Conservation (phyloP, 2,797 vertebrate genomes). For the Tadarida brasiliensis region DNA sequence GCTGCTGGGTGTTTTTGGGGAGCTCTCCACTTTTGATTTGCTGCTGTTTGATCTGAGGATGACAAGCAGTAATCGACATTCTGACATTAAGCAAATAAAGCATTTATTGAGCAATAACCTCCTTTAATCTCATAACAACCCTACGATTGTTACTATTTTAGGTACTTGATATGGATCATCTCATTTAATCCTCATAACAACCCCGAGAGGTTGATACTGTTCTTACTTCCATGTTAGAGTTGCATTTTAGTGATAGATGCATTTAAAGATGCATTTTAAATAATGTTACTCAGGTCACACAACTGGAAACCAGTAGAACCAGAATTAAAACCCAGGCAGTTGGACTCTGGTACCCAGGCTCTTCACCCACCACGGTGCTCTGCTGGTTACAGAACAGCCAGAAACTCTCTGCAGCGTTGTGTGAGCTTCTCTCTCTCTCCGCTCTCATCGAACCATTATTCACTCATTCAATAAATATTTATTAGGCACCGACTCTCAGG, state of each 20-base stretch:
- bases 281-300: not conserved
- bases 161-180: not conserved
- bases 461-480: not conserved
- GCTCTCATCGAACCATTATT: not conserved
- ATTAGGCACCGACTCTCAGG: not conserved
- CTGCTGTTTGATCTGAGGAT: constrained; percentile 87
- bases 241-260: not conserved
- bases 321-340: not conserved
- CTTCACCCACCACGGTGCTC: not conserved
- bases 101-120: not conserved
- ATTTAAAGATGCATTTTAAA: not conserved
- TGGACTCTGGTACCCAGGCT: not conserved
- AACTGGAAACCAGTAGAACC: not conserved
- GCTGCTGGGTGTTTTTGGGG: constrained; percentile 91
- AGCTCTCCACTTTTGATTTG: constrained; percentile 88
- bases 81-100: not conserved
- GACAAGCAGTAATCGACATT: not conserved
- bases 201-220: not conserved
- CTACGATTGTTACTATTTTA: not conserved
- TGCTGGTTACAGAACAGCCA: not conserved
- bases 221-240: not conserved
- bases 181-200: not conserved
- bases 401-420: fast-evolving
- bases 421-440: not conserved
- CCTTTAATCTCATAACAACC: not conserved